Base-by-base conservation (phyloP, 2,888 invertebrate species). In the Lithophane semibrunnea region DNA sequence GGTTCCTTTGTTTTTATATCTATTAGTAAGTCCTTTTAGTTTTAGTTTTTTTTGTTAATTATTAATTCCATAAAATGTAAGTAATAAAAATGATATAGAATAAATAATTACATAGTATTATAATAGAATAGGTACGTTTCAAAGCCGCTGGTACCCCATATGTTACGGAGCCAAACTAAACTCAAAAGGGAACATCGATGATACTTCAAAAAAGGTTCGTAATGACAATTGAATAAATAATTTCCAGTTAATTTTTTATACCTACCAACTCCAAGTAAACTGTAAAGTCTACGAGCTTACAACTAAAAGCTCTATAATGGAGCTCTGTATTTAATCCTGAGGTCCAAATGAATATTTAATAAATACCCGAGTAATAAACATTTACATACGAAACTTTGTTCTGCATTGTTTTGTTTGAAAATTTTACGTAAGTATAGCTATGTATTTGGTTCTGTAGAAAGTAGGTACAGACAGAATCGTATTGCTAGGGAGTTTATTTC, bases 281-380 rank as follows among this genome's bases (percentile, higher is more conserved):
- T 78, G 49, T 54, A 21, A 75, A 69, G 66, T 69, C 65, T 81
- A 47, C 66, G 71, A 49, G 67, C 61, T 83, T 49, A 75, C n/a
- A 73, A 24, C 61, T 80, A 69, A 75, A 77, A 85, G 82, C 78
- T 73, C 65, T 69, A 72, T 65, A 75, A 71, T 69, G 54, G 67
- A 75, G 60, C 66, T 67, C 37, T 54, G n/a, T 63, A 60, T 71
- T 82, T 24, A 84, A 71, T 72, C 49, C 58, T 54, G 81, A 61
- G 81, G 72, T 82, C 65, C 29, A 65, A 84, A 80, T 80, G 85
- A 82, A 82, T 82, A 82, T 80, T 84, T 76, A 84, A 80, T 82
- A 72, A 60, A 69, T 83, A 66, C 69, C 75, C 63, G 29, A 54
- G 71, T 63, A 67, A 75, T 68, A 72, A 82, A 69, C 49, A 72